Base-by-base conservation (phyloP, 2,797 vertebrate species). In the Characodon lateralis region DNA sequence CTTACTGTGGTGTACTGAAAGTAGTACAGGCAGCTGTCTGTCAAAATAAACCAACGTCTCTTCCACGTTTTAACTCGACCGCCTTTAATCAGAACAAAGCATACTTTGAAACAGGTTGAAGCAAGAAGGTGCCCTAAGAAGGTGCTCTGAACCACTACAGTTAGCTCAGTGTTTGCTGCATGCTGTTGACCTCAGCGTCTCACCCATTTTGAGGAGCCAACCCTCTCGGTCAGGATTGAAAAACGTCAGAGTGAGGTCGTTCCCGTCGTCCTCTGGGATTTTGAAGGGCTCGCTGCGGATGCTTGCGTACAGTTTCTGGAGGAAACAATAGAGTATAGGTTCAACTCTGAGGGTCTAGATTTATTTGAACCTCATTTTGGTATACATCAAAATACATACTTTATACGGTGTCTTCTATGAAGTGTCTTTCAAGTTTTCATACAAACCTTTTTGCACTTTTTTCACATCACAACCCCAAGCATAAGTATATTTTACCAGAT, bases 21-120 rank as follows among this genome's bases (percentile, higher is more conserved):
- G 94, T 99, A 99, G 90, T 99, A 99, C 20, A 99, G 93, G 88
- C 98, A 99, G 94, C 95, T 97, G 89, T 98, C 97, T 0, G 98
- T 99, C 92, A 99, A 85, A 88, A 99, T 99, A 88, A 99, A 99
- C 98, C 98, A 99, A 65, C 98, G 96, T 31, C 98, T 95, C 80
- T 98, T 99, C 98, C 98, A 99, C 0, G 98, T 99, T 91, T 99
- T 99, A 79, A 99, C 95, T 1, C 97, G 95, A n/a, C 98, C 98
- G 31, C 98, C 98, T 99, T 86, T 8, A 77, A 72, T 24, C 18
- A 20, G 68, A 9, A 74, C 22, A 43, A 53, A 7, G 58, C 13
- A 20, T 6, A 4, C 0, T 26, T 13, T 58, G 9, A 8, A 2
- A 51, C 20, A 0, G 0, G 7, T 16, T 13, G 8, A 26, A 55